Base-by-base conservation (phyloP, 2,888 invertebrate species). In the Ophioninae sp. region DNA sequence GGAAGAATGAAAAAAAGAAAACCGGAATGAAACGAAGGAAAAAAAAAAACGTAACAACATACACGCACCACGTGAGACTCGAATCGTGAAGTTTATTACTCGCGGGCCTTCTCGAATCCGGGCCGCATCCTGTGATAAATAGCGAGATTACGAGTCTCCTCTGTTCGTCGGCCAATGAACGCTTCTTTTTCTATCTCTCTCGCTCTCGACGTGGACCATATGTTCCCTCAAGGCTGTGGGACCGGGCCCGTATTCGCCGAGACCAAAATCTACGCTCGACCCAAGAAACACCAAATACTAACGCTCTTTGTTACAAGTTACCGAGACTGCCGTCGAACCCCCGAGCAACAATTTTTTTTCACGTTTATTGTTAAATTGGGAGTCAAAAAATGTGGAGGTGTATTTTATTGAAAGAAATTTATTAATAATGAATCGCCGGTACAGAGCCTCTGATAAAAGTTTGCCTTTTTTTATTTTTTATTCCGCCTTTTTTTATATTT, bases 51-150 rank as follows among this genome's bases (percentile, higher is more conserved):
- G 81, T 70, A 81, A 83, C 79, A 83, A 84, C 84, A 81, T 84
- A 81, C 81, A 79, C 81, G 81, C 79, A 84, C 72, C 84, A 85
- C 84, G 81, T 81, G 82, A 87, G 84, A 85, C 85, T 85, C 82
- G 85, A 80, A 77, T 84, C 81, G 86, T 84, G 83, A 84, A 84
- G 81, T 87, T 86, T 87, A 87, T 87, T 87, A 85, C 86, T 83
- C 85, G 62, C 77, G 73, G 81, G 75, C 85, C 80, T 84, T 69
- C 69, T 85, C 76, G 82, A 79, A 86, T 74, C 77, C 84, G 81
- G 82, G 81, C 86, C 86, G 88, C 89, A 89, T 91, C 91, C 90
- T 90, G 92, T 91, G 91, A 92, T 92, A 91, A 91, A 91, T 91
- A 90, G 90, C 88, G 79, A 91, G 92, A 91, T 91, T 91, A 92